These are phyloP conservation scores for Megaceryle torquata DNA, from an alignment of 2,113 vertebrate genomes.

Conservation along the genomic window DNA sequence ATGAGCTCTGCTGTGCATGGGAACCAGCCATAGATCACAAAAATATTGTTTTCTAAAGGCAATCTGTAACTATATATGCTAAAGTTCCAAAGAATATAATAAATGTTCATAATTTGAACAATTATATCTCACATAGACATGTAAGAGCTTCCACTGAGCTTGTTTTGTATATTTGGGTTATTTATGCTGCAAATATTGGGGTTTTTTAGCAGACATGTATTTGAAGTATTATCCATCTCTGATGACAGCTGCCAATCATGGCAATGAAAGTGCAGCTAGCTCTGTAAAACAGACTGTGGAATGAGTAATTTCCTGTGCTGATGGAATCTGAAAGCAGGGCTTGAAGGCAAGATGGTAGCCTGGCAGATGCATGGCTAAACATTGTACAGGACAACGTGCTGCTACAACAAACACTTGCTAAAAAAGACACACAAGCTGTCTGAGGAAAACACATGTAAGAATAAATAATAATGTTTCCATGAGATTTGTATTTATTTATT, in stretches of 20 bases:
- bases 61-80: background rate
- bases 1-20: too few relatives aligned
- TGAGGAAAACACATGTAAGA: background rate
- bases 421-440: background rate
- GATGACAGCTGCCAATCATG: background rate
- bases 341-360: background rate
- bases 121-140: background rate
- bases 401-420: background rate
- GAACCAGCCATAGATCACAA: background rate
- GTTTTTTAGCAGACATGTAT: background rate
- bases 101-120: background rate
- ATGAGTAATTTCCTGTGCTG: background rate
- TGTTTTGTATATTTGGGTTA: background rate
- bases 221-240: background rate
- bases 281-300: background rate
- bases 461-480: background rate
- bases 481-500: background rate
- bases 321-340: background rate
- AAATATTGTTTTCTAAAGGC: background rate
- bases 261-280: background rate
- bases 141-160: background rate
- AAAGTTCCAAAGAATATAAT: background rate
- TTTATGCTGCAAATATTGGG: background rate
- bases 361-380: background rate
- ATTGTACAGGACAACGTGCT: background rate